Conservation (phyloP, 2,113 vertebrate species). For the Odontesthes bonariensis region DNA sequence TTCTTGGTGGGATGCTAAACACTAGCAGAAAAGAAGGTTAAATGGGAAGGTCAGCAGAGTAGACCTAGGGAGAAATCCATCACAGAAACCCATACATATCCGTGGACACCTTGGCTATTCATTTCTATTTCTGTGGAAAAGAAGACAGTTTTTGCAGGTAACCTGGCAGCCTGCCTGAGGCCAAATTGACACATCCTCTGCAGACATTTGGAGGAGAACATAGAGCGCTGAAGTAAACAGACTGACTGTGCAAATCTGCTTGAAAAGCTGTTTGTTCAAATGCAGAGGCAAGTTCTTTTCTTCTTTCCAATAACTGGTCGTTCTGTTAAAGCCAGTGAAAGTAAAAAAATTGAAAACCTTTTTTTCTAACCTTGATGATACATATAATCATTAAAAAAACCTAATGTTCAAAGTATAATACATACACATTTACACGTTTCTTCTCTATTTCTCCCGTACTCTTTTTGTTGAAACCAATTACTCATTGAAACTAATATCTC, state of each 20-base stretch:
- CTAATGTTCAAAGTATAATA: no score
- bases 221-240: constrained; percentile 67
- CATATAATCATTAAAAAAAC: not conserved
- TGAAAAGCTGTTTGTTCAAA: constrained; percentile 52
- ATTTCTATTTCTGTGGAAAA: constrained; percentile 74
- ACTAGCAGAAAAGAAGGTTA: constrained; percentile 71
- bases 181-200: constrained; percentile 72
- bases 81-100: constrained; percentile 63
- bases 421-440: not conserved
- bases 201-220: constrained; percentile 69
- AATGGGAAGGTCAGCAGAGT: constrained; percentile 68
- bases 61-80: constrained; percentile 65
- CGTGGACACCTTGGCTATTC: constrained; percentile 66
- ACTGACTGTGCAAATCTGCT: constrained; percentile 62
- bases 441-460: no score
- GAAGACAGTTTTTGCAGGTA: constrained; percentile 72
- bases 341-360: not conserved
- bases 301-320: constrained; percentile 16
- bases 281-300: constrained; percentile 32
- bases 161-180: constrained; percentile 71
- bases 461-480: constrained; percentile 9
- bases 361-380: not conserved
- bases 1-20: constrained; percentile 56
- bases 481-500: not conserved
- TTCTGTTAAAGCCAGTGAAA: constrained; percentile 6